phyloP scores from a whole-genome alignment of 1,140 invertebrate genomes.

The Penaeus vannamei region DNA sequence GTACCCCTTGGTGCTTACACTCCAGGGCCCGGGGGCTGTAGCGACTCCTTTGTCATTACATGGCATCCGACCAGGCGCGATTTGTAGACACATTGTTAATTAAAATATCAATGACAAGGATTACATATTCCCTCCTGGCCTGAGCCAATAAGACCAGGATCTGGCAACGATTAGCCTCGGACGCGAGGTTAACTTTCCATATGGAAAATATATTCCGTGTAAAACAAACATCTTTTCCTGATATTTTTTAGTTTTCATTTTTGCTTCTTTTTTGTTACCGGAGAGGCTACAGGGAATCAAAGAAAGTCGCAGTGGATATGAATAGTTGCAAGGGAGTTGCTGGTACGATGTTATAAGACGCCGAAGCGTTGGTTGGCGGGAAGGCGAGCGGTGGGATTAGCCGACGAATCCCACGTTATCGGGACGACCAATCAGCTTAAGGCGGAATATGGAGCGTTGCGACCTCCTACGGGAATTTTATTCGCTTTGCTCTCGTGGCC shows the following conservation, averaged over 20 bases:
- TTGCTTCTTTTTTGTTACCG: no score
- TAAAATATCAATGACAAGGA: constrained; percentile 64
- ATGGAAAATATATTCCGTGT: no score
- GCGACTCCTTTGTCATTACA: constrained; percentile 53
- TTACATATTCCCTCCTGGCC: constrained; percentile 25
- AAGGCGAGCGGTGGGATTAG: constrained; percentile 60
- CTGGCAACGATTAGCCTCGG: background rate
- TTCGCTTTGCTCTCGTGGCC: no score
- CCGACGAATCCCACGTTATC: constrained; percentile 63
- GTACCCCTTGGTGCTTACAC: constrained; percentile 9
- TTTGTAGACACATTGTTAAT: constrained; percentile 61
- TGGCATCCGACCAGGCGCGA: constrained; percentile 55
- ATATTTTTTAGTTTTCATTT: no score
- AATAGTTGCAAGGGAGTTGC: no score
- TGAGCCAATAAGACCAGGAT: constrained; percentile 26
- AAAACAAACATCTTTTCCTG: no score
- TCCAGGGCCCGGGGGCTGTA: background rate
- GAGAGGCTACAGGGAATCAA: no score
- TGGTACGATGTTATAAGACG: constrained; percentile 14
- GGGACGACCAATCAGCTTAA: constrained; percentile 63
- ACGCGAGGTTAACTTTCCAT: no score
- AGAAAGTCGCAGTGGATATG: no score
- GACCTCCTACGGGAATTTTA: no score
- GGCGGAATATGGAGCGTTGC: constrained; percentile 36
- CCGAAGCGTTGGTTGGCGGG: constrained; percentile 57